A percentile compares a stretch with the other conserved stretches of the same genome.
These are phyloP conservation scores for Augochlorella aurata DNA, from an alignment of 2,888 invertebrate genomes.

Conservation along the genomic window DNA sequence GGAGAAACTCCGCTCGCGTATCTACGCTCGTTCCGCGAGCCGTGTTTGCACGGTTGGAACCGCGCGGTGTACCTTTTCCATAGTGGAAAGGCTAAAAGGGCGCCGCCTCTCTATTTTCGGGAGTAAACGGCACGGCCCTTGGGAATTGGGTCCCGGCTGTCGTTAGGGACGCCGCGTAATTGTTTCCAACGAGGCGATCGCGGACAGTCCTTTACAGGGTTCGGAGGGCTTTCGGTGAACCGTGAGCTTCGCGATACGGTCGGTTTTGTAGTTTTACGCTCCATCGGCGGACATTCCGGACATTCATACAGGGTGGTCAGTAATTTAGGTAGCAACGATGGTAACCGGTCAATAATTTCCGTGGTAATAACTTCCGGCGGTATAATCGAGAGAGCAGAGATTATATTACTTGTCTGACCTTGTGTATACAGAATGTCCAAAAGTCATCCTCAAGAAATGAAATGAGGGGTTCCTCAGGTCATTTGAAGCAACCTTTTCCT, in stretches of 20 bases:
- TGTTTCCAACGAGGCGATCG: conserved; percentile 2
- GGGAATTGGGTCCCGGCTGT: neutral
- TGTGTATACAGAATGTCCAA: too few relatives aligned
- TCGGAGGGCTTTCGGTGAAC: neutral
- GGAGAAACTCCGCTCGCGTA: conserved; percentile 23
- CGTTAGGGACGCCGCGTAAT: neutral
- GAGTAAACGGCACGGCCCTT: neutral
- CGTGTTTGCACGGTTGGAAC: conserved; percentile 24
- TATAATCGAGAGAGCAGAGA: too few relatives aligned
- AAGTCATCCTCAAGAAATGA: too few relatives aligned
- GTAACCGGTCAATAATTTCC: too few relatives aligned
- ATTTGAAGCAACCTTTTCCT: too few relatives aligned
- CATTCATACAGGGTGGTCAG: too few relatives aligned
- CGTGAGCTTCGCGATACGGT: neutral
- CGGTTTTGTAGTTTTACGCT: too few relatives aligned
- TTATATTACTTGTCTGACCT: too few relatives aligned
- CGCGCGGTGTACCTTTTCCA: conserved; percentile 15
- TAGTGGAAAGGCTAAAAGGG: conserved; percentile 20
- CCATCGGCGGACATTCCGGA: too few relatives aligned
- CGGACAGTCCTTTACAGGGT: neutral
- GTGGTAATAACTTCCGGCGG: too few relatives aligned
- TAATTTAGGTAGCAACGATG: too few relatives aligned
- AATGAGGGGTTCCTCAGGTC: too few relatives aligned
- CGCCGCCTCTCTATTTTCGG: conserved; percentile 15
- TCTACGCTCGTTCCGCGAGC: conserved; percentile 4